Base-by-base conservation (phyloP, 2,797 vertebrate genomes). In the Gallinago stenura region DNA sequence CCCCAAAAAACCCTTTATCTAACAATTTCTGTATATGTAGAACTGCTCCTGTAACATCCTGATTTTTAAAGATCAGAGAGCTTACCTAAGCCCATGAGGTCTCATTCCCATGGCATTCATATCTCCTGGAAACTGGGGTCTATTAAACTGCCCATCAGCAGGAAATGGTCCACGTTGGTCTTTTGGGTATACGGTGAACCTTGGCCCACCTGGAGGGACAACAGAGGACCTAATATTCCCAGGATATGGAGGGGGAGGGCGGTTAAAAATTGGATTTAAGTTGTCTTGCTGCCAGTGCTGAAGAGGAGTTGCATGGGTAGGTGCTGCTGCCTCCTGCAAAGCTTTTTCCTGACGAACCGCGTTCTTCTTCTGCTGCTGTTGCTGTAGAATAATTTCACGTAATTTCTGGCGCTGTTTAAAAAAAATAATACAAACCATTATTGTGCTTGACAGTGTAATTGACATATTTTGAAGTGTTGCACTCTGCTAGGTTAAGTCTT, bases 241-340 rank as follows among this genome's bases (percentile, higher is more conserved):
- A 82, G 99, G 99, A 95, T 99, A 99, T 2, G 99, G 99, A 91
- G 99, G 99, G 77, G 99, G 99, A 61, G 99, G 99, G 60, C 99
- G 98, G 93, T 98, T 98, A 85, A 99, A 99, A 50, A 99, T 97
- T 35, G 98, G 99, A 70, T 98, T 98, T 68, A 98, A 70, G 54
- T 97, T 98, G 71, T 99, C 99, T 31, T 99, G 99, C 77, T 98
- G 98, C 99, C 99, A 99, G 1, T 99, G 99, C 54, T 98, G 98
- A 84, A 98, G 98, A 56, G 98, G 97, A 91, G 98, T 96, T 20
- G 98, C 96, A 66, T 97, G 95, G 60, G 99, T 90, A 93, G 96
- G 96, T 13, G 96, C 90, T 61, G 97, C 48, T 65, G 98, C 81
- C 1, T 99, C 99, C 92, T 98, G 98, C 43, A 98, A 93, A 70